A percentile compares a stretch with the other conserved stretches of the same genome.
Conservation (phyloP, 2,888 invertebrate species). For the Dinocampus coccinellae region DNA sequence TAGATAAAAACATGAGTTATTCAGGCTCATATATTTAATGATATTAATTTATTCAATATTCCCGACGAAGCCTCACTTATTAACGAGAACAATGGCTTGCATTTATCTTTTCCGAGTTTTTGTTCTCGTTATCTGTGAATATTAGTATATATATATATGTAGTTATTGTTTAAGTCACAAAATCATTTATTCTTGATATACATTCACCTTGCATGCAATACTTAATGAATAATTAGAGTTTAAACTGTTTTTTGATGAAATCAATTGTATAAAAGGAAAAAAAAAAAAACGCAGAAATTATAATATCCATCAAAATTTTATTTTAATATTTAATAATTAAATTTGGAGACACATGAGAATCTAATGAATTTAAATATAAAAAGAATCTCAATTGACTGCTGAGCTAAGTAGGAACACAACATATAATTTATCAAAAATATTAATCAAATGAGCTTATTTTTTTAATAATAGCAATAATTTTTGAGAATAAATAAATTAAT, state of each 20-base stretch:
- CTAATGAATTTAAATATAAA: background rate
- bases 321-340: background rate
- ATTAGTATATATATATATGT: background rate
- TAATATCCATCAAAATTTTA: background rate
- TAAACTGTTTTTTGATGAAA: background rate
- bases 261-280: background rate
- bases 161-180: slow-evolving; percentile 12
- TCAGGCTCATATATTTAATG: slow-evolving; percentile 10
- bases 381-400: background rate
- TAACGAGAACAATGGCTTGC: background rate
- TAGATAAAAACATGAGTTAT: slow-evolving; percentile 10
- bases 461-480: slow-evolving; percentile 3
- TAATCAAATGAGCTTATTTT: slow-evolving; percentile 7
- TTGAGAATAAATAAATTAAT: background rate
- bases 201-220: slow-evolving; percentile 2
- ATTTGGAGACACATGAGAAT: background rate
- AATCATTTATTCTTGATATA: slow-evolving; percentile 26
- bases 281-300: background rate
- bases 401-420: too few species aligned
- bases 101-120: background rate
- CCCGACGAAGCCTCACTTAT: background rate
- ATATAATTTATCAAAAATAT: background rate
- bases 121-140: background rate
- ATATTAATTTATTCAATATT: slow-evolving; percentile 28
- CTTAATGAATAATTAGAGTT: background rate